Evolutionary conservation across 1,140 invertebrate genomes (phyloP).

Genomic region (Charaxes varanes): DNA sequence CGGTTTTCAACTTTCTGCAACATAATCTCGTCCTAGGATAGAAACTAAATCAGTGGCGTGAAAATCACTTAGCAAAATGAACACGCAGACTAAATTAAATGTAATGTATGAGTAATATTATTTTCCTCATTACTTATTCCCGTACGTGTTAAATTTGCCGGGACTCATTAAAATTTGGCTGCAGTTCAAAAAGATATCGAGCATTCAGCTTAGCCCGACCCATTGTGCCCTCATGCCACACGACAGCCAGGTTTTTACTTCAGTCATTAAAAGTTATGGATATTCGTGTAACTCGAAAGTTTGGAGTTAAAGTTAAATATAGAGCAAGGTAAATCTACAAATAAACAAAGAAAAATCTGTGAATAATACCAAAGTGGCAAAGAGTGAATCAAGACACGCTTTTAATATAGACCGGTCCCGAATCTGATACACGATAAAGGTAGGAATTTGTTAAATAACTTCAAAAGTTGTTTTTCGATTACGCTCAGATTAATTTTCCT

Average conservation of each 20-base stretch:
- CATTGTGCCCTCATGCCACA: conserved; percentile 22
- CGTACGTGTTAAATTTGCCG: conserved; percentile 39
- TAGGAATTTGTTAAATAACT: too few species aligned
- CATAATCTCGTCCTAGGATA: too few species aligned
- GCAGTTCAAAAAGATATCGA: conserved; percentile 27
- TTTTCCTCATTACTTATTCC: conserved; percentile 38
- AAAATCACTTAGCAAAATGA: background rate
- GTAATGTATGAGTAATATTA: conserved; percentile 23
- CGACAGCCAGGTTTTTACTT: conserved; percentile 23
- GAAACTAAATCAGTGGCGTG: too few species aligned
- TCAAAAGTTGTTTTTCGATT: too few species aligned
- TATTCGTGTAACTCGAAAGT: conserved; percentile 15
- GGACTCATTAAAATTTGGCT: conserved; percentile 36
- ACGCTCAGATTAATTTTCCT: too few species aligned
- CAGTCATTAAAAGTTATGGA: conserved; percentile 33
- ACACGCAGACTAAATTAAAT: conserved; percentile 6
- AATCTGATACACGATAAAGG: too few species aligned
- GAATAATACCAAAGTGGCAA: too few species aligned
- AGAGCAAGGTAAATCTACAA: too few species aligned
- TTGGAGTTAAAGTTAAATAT: conserved; percentile 27
- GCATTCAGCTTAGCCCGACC: conserved; percentile 20
- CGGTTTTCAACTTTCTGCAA: too few species aligned
- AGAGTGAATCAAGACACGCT: too few species aligned
- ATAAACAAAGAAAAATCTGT: too few species aligned
- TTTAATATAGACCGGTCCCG: too few species aligned